Conservation (phyloP, 2,113 vertebrate species). For the human (Homo sapiens) region GRCh38 chr1:39578001-39578500, state of each 20-base stretch:
- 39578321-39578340: background rate
- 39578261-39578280: background rate
- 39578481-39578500: too few relatives aligned
- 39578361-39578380: background rate
- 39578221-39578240: background rate
- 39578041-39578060: too few relatives aligned
- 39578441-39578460: background rate
- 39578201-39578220: background rate
- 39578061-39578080: too few relatives aligned
- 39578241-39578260: background rate
- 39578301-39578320: constrained; percentile 2
- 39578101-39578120: too few relatives aligned
- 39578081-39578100: too few relatives aligned
- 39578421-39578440: background rate
- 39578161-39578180: background rate
- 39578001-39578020: too few relatives aligned
- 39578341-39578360: background rate
- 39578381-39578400: background rate
- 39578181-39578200: background rate
- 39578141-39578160: background rate
- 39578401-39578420: background rate
- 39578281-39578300: background rate
- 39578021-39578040: too few relatives aligned
- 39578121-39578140: background rate
- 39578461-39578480: background rate